A percentile compares a stretch with the other conserved stretches of the same genome.
These are phyloP conservation scores for Synanthedon vespiformis DNA, from an alignment of 2,888 invertebrate genomes.

Conservation along the genomic window DNA sequence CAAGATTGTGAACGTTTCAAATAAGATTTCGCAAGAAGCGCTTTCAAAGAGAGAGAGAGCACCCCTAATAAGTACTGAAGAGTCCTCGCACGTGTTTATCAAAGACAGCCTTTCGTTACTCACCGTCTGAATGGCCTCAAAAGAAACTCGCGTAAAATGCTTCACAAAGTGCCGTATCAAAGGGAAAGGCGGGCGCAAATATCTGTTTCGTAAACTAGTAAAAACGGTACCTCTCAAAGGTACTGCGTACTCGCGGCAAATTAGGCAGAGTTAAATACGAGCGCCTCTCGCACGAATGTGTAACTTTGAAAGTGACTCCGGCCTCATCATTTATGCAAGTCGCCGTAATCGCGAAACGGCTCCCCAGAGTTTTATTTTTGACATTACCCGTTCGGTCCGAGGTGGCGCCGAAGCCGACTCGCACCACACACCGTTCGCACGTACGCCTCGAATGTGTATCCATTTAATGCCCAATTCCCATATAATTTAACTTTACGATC, in stretches of 20 bases:
- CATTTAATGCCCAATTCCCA: slow-evolving; percentile 71
- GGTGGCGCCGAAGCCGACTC: slow-evolving; percentile 12
- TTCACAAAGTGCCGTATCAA: slow-evolving; percentile 71
- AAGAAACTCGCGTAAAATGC: slow-evolving; percentile 71
- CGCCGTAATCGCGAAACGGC: slow-evolving; percentile 55
- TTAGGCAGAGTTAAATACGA: slow-evolving; percentile 70
- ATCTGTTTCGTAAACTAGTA: slow-evolving; percentile 72
- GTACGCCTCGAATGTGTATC: slow-evolving; percentile 59
- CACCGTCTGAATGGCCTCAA: slow-evolving; percentile 71
- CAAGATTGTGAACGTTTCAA: slow-evolving; percentile 68
- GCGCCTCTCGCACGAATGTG: slow-evolving; percentile 58
- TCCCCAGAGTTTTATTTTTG: slow-evolving; percentile 40
- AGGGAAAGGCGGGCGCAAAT: slow-evolving; percentile 69
- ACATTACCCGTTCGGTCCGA: slow-evolving; percentile 31
- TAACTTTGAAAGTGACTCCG: slow-evolving; percentile 60
- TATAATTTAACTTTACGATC: slow-evolving; percentile 72
- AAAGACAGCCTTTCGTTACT: slow-evolving; percentile 72
- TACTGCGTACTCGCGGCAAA: slow-evolving; percentile 66
- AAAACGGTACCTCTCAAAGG: slow-evolving; percentile 68
- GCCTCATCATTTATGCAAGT: slow-evolving; percentile 66
- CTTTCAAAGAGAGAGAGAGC: slow-evolving; percentile 62
- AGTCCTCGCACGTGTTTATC: slow-evolving; percentile 72
- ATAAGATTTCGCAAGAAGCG: slow-evolving; percentile 68
- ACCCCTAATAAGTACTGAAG: slow-evolving; percentile 71
- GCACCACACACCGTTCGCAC: slow-evolving; percentile 16